Base-by-base conservation (phyloP, 2,888 invertebrate species). In the Lepetodrilus schrolli region DNA sequence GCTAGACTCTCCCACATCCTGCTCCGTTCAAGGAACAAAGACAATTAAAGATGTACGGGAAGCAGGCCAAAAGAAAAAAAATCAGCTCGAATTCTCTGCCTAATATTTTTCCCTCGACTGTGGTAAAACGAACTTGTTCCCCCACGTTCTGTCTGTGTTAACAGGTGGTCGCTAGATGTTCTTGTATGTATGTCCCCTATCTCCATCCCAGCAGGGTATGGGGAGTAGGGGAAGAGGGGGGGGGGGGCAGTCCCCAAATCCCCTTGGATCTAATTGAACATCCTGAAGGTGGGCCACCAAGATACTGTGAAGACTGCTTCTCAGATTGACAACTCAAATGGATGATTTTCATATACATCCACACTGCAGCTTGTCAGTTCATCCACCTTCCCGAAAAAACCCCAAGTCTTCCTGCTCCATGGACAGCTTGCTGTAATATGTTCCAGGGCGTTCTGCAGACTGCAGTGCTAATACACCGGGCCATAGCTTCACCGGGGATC, bases 151-250 rank as follows among this genome's bases (percentile, higher is more conserved):
- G 17, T 17, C 43, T 17, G 43, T n/a, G 58, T 17, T 17, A 58
- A 10, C 58, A 58, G 58, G 58, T 58, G 58, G 58, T 58, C 58
- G n/a, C n/a, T n/a, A n/a, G n/a, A n/a, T n/a, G n/a, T n/a, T n/a
- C n/a, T n/a, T n/a, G n/a, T n/a, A n/a, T n/a, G n/a, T n/a, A n/a
- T n/a, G n/a, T n/a, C n/a, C n/a, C n/a, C n/a, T n/a, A n/a, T n/a
- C n/a, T n/a, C n/a, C n/a, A n/a, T n/a, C 23, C 10, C 58, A 26
- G 58, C 17, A 30, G 58, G 58, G n/a, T n/a, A n/a, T 10, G 30
- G n/a, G 2, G 26, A 13, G 13, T n/a, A 17, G 17, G 30, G 3
- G 30, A 58, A 17, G n/a, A 30, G 58, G 26, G n/a, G 4, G 10
- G 30, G 30, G 30, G 30, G 34, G 26, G 58, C 58, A 13, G 10